Conservation (phyloP, 2,113 vertebrate genomes). For the Arvicanthis niloticus region DNA sequence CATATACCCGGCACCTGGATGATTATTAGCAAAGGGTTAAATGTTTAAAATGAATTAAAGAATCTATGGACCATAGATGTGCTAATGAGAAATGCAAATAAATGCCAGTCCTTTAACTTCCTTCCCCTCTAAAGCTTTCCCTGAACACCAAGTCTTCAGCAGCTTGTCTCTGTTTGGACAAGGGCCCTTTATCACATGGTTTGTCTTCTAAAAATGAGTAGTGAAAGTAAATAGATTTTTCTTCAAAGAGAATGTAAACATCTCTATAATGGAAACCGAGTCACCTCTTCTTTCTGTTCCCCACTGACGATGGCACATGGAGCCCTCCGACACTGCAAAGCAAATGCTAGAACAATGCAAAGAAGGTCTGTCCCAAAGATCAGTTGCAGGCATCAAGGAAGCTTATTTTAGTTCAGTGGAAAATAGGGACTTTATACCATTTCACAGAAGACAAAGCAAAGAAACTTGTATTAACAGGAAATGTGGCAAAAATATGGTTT, state of each 20-base stretch:
- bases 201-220: constrained; percentile 23
- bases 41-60: background rate
- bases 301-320: background rate
- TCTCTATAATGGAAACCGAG: background rate
- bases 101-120: background rate
- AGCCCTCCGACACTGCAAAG: background rate
- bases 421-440: constrained; percentile 4
- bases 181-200: background rate
- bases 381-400: background rate
- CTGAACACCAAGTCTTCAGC: background rate
- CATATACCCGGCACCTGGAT: background rate
- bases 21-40: background rate
- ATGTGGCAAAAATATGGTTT: background rate
- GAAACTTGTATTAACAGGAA: background rate
- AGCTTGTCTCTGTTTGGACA: background rate
- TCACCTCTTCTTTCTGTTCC: background rate
- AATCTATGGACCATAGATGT: background rate
- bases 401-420: background rate
- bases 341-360: background rate
- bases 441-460: constrained; percentile 41
- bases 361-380: constrained; percentile 8
- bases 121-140: background rate
- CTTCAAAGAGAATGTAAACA: constrained; percentile 31
- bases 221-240: constrained; percentile 25
- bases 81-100: background rate